Evolutionary conservation across 2,113 vertebrate genomes (phyloP).

Genomic region (Okapia johnstoni): DNA sequence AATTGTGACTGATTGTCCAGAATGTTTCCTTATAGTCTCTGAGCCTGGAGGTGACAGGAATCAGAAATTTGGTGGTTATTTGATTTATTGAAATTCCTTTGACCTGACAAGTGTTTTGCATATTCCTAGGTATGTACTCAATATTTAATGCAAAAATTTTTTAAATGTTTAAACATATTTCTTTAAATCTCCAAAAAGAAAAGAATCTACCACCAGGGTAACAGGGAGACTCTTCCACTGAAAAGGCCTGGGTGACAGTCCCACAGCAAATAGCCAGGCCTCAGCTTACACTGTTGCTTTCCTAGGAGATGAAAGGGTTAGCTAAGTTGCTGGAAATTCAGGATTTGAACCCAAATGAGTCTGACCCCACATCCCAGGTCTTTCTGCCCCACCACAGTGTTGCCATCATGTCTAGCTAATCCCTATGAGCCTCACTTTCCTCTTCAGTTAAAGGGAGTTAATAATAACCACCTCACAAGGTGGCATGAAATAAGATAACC

Average conservation of each 20-base stretch:
- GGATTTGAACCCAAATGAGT: neutral
- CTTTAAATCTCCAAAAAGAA: neutral
- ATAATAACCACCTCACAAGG: neutral
- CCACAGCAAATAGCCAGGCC: neutral
- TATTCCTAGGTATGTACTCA: neutral
- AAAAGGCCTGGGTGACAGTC: neutral
- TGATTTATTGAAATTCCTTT: conserved; percentile 14
- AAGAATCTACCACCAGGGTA: neutral
- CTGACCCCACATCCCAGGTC: neutral
- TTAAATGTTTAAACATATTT: neutral
- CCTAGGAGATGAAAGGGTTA: neutral
- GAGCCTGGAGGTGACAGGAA: neutral
- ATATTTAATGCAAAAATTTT: neutral
- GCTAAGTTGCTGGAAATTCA: neutral
- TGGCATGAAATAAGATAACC: neutral
- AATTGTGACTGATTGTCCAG: neutral
- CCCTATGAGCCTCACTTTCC: neutral
- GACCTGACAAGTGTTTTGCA: neutral
- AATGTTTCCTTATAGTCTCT: conserved; percentile 12
- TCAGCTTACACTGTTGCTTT: neutral
- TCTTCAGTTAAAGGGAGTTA: neutral
- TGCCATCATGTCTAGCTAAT: neutral
- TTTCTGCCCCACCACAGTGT: neutral
- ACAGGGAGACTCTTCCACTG: neutral
- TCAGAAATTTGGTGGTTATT: neutral